Percentiles rank a stretch among this genome's conserved stretches.
These are phyloP conservation scores for Germaria angustata DNA, from an alignment of 2,888 invertebrate species.

Conservation along the genomic window DNA sequence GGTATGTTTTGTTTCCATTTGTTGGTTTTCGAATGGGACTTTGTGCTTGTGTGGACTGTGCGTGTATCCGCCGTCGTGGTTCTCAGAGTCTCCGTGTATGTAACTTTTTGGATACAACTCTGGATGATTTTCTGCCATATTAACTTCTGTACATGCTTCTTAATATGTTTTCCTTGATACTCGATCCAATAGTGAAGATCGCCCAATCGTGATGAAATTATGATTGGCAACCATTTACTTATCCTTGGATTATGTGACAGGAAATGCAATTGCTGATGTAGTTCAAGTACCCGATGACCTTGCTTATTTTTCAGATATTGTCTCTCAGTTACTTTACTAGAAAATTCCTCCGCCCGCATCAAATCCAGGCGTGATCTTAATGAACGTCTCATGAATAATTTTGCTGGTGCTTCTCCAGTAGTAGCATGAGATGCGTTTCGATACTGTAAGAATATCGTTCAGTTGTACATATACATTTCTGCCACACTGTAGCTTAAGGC, in stretches of 20 bases:
- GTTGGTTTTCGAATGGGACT: neutral
- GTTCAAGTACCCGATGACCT: no score
- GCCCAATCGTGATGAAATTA: neutral
- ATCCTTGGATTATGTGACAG: neutral
- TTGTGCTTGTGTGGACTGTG: neutral
- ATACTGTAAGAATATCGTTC: no score
- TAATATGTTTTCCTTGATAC: no score
- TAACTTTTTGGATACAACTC: no score
- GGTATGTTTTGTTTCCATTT: neutral
- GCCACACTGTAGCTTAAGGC: no score
- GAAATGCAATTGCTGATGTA: no score
- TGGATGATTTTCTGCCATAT: no score
- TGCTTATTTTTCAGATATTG: neutral
- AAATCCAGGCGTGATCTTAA: slow-evolving; percentile 10
- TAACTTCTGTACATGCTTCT: no score
- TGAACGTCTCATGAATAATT: neutral
- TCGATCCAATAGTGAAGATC: slow-evolving; percentile 8
- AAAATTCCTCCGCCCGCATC: neutral
- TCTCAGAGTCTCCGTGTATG: neutral
- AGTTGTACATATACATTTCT: no score
- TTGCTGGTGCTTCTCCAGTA: slow-evolving; percentile 48
- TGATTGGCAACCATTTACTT: neutral
- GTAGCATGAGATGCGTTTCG: neutral
- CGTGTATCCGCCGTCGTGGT: neutral
- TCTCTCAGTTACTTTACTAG: neutral